A percentile compares a stretch with the other conserved stretches of the same genome.
Conservation (phyloP, 2,113 vertebrate species). For the Balaeniceps rex region DNA sequence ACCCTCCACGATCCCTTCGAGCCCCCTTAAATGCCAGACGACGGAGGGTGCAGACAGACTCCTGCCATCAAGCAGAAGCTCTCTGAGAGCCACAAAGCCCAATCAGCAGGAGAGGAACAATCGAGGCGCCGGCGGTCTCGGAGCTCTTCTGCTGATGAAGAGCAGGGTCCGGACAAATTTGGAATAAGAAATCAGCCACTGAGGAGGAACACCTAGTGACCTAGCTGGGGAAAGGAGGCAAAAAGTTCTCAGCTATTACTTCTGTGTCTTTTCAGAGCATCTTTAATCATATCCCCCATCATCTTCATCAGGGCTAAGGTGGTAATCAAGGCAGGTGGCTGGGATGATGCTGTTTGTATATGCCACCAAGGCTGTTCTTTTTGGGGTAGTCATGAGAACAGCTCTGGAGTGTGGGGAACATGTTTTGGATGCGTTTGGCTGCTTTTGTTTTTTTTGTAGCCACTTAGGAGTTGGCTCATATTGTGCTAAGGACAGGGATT, state of each 20-base stretch:
- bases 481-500: not conserved
- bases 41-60: constrained; percentile 40
- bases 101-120: constrained; percentile 73
- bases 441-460: not conserved
- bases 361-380: not conserved
- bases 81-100: constrained; percentile 60
- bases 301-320: constrained; percentile 18
- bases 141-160: constrained; percentile 70
- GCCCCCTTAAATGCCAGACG: not conserved
- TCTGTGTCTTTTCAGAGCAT: not conserved
- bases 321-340: constrained; percentile 43
- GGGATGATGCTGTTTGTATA: not conserved
- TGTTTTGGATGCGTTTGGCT: not conserved
- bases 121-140: not conserved
- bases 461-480: not conserved
- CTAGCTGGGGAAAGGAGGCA: not conserved
- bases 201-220: constrained; percentile 12
- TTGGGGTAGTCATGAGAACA: not conserved
- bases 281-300: constrained; percentile 12
- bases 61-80: constrained; percentile 59
- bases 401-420: not conserved
- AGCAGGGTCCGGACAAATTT: not conserved
- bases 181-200: constrained; percentile 54
- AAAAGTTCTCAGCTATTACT: not conserved
- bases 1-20: not conserved